Base-by-base conservation (phyloP, 2,888 invertebrate genomes). In the Eupithecia abbreviata region DNA sequence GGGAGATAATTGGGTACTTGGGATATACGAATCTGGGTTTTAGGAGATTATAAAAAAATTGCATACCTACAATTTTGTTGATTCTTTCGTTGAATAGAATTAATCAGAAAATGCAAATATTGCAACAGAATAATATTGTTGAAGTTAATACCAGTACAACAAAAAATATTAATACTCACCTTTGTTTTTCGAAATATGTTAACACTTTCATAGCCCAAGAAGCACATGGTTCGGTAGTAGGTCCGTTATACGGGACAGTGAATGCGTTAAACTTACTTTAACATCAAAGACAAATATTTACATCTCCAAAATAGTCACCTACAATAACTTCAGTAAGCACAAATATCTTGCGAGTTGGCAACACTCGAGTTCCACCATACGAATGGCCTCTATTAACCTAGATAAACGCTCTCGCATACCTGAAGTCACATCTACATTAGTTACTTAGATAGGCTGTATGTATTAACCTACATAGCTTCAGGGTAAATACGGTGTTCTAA, bases 351-450 rank as follows among this genome's bases (percentile, higher is more conserved):
- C 45, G 68, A 72, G n/a, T 73, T 76, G 72, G 76, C 76, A 76
- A 47, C 49, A 45, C 18, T 65, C 58, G 55, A n/a, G n/a, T 12
- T 5, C 41, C 69, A 47, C 67, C 43, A 67, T 55, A 72, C 45
- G 41, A 55, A 67, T 71, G 55, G 51, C 41, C 13, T 72, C 67
- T 73, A 71, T 73, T 76, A 76, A 76, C 76, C 74, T 62, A 58
- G 55, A 74, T 72, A 72, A 70, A 62, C 30, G 15, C 18, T 45
- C 47, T 18, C 47, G 69, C 18, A 69, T 69, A 49, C 69, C 67
- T 68, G 15, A 68, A 43, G 45, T 68, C 45, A 15, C 67, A 68
- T 68, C 47, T 18, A 69, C 69, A 69, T 69, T 43, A 69, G 69
- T 6, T 69, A 69, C 47, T 69, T 30, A 47, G 69, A 68, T 68